phyloP scores from a whole-genome alignment of 2,888 invertebrate species.

The Drepana falcataria region DNA sequence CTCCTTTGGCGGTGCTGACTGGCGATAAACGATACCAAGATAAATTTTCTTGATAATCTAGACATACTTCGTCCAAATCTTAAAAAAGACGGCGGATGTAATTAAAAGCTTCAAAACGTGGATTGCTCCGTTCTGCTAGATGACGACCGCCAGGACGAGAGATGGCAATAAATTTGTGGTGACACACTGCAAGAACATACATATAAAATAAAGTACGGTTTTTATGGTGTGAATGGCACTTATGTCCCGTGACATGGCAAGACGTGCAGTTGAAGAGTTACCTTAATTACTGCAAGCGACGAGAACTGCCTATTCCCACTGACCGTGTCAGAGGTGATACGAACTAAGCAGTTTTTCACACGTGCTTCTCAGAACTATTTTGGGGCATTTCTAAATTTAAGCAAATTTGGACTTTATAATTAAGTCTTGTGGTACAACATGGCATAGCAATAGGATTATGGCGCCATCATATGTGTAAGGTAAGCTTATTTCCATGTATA shows the following conservation, averaged over 20 bases:
- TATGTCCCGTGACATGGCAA: constrained; percentile 23
- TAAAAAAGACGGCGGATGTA: neutral
- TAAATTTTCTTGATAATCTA: too few species aligned
- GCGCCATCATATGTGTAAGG: too few species aligned
- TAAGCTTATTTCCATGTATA: too few species aligned
- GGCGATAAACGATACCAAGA: too few species aligned
- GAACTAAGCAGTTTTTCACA: constrained; percentile 44
- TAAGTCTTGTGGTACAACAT: neutral
- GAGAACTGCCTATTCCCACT: constrained; percentile 34
- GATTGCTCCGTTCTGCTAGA: neutral
- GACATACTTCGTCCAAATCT: too few species aligned
- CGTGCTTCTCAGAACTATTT: constrained; percentile 22
- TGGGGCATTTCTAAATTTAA: constrained; percentile 9
- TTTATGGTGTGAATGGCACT: constrained; percentile 52
- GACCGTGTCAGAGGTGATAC: constrained; percentile 56
- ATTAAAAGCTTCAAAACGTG: neutral
- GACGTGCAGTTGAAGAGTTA: constrained; percentile 31
- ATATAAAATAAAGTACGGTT: constrained; percentile 39
- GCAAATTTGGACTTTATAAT: neutral
- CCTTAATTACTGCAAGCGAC: constrained; percentile 53
- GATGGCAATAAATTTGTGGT: constrained; percentile 33
- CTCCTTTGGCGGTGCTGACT: too few species aligned
- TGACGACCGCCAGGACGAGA: constrained; percentile 35
- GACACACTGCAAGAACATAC: constrained; percentile 21
- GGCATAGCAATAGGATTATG: neutral